Percentiles rank a stretch among this genome's conserved stretches.
These are phyloP conservation scores for Druon quercuslanigerum DNA, from an alignment of 1,140 invertebrate genomes.

Conservation along the genomic window DNA sequence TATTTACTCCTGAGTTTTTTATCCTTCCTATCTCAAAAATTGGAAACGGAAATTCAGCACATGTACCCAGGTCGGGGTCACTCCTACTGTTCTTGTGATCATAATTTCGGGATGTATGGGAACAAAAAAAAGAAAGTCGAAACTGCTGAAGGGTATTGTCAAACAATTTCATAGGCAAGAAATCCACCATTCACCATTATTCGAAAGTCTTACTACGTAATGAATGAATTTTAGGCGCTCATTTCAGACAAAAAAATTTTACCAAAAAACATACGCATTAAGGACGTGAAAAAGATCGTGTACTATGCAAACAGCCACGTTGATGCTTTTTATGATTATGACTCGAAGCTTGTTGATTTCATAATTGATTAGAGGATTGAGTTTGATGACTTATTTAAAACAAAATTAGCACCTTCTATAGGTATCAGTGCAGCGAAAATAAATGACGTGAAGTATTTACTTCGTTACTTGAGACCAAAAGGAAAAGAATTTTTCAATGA, in stretches of 20 bases:
- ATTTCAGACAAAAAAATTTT: neutral
- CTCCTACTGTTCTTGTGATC: too few relatives aligned
- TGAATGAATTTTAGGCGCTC: neutral
- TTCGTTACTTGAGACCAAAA: slow-evolving; percentile 28
- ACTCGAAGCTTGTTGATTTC: neutral
- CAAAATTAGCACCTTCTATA: neutral
- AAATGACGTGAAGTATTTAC: slow-evolving; percentile 10
- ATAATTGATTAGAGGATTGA: neutral
- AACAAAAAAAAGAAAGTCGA: slow-evolving; percentile 42
- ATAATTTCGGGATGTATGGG: too few relatives aligned
- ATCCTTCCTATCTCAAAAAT: too few relatives aligned
- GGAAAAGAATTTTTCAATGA: too few relatives aligned
- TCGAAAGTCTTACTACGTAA: neutral
- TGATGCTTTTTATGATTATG: slow-evolving; percentile 5
- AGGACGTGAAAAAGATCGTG: neutral
- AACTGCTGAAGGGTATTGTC: slow-evolving; percentile 41
- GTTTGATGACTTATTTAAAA: slow-evolving; percentile 26
- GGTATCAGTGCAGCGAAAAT: slow-evolving; percentile 31
- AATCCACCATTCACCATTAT: slow-evolving; percentile 41
- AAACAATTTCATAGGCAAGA: slow-evolving; percentile 39
- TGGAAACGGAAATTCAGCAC: too few relatives aligned
- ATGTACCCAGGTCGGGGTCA: too few relatives aligned
- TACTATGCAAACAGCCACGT: too few relatives aligned
- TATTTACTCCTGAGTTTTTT: neutral
- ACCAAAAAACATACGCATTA: neutral